These are phyloP conservation scores for Acronicta psi DNA, from an alignment of 2,888 invertebrate genomes.

Conservation along the genomic window DNA sequence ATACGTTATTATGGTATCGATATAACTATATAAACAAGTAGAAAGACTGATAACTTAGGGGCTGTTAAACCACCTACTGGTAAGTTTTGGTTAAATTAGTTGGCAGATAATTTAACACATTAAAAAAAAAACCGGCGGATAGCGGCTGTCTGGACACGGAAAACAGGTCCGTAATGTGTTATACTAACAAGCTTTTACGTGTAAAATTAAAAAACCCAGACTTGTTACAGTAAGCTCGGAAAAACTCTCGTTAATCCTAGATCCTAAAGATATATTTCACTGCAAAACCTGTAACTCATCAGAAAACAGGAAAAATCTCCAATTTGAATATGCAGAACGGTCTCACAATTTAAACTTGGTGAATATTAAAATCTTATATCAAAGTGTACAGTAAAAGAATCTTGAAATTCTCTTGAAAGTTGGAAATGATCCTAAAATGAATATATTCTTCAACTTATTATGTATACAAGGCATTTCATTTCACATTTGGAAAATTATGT, in stretches of 20 bases:
- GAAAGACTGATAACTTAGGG: no score
- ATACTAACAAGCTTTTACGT: no score
- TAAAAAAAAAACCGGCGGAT: no score
- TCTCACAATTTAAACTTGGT: background rate
- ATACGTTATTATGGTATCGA: background rate
- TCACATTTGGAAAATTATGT: constrained; percentile 17
- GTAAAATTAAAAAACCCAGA: background rate
- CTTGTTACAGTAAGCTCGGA: background rate
- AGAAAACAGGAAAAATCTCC: constrained; percentile 1
- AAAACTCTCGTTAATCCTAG: background rate
- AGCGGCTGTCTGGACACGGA: no score
- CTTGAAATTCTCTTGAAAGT: constrained; percentile 7
- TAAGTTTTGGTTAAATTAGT: no score
- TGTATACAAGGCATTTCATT: constrained; percentile 3
- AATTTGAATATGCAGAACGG: constrained; percentile 2
- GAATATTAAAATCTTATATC: background rate
- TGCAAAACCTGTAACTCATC: background rate
- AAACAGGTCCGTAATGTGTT: no score
- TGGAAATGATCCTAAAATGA: background rate
- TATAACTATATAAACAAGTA: background rate
- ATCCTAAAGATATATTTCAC: no score
- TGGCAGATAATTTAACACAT: no score
- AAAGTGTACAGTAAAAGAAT: constrained; percentile 1
- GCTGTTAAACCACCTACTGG: no score
- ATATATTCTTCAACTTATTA: constrained; percentile 6